Evolutionary conservation across 1,140 invertebrate species (phyloP), one percentile per base, ranked within the genome.

Genomic region (Lordiphosa collinella): DNA sequence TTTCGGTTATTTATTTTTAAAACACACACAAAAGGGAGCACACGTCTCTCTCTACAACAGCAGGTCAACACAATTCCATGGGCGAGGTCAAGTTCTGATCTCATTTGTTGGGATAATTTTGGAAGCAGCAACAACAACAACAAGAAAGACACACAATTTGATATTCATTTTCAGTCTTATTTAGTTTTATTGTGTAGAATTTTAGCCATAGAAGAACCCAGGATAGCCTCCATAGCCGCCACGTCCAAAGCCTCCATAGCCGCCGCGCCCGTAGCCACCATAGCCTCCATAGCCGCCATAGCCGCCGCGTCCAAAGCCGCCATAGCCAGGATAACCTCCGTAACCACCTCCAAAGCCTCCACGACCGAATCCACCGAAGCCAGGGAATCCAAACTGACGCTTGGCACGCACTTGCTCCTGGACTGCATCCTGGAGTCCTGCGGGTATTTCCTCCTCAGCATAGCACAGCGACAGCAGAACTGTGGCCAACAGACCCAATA

Each of bases 1-100:
- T 67, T 82, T 80, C 48, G 60, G 49, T 70, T 80, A 76, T 80
- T 80, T 80, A 80, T 80, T 82, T 80, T 76, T 82, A 80, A 80
- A 80, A 82, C 54, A 71, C 41, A 13, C 44, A 53, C 14, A 76
- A 12, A 22, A 55, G 46, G 12, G 29, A 10, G 25, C 22, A 29
- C 41, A 44, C 41, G 22, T 44, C 29, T 44, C n/a, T n/a, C n/a
- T n/a, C 11, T 12, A 54, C 60, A 32, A 49, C 31, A 75, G 46
- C 10, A 80, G 14, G 14, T 62, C 66, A 11, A 82, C 37, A 9
- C 67, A 41, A 37, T n/a, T 14, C 5, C 38, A 48, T 43, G n/a
- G 9, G n/a, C 25, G 35, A 8, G 41, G 22, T 44, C 22, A 44
- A 31, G 22, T 29, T 44, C 29, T 44, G 22, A 44, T 44, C 41